A percentile compares a stretch with the other conserved stretches of the same genome.
phyloP scores from a whole-genome alignment of 2,888 invertebrate species.

The Phymatocera aterrima region DNA sequence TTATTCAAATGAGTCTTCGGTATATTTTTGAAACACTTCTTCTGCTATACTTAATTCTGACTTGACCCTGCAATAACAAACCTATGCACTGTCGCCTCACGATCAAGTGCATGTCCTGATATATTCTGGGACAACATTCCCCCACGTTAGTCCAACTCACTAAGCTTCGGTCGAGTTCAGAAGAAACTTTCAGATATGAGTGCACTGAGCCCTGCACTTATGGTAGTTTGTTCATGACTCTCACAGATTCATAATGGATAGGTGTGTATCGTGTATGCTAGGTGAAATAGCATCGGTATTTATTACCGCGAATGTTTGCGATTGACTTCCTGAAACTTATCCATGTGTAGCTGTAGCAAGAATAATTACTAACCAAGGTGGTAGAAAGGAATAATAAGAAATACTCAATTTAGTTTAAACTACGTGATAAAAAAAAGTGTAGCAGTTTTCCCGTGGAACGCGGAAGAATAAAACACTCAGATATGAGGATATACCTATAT shows the following conservation, averaged over 20 bases:
- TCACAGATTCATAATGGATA: background rate
- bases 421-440: too few relatives aligned
- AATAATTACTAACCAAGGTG: too few relatives aligned
- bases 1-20: background rate
- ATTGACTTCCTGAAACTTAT: background rate
- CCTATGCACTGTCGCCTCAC: conserved; percentile 55
- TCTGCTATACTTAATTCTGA: background rate
- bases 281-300: background rate
- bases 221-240: background rate
- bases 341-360: background rate
- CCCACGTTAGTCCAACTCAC: background rate
- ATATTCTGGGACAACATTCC: conserved; percentile 54
- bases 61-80: conserved; percentile 42
- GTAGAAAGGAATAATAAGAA: too few relatives aligned
- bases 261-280: background rate
- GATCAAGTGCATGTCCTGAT: conserved; percentile 59
- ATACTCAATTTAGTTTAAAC: too few relatives aligned
- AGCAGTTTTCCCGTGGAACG: too few relatives aligned
- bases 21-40: background rate
- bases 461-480: too few relatives aligned
- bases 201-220: conserved; percentile 14
- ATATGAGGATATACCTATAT: too few relatives aligned
- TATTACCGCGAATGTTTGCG: background rate
- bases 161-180: background rate
- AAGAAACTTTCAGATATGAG: conserved; percentile 26